Percentiles rank a stretch among this genome's conserved stretches.
These are phyloP conservation scores for Saxicola maurus DNA, from an alignment of 2,797 vertebrate species.

Conservation along the genomic window DNA sequence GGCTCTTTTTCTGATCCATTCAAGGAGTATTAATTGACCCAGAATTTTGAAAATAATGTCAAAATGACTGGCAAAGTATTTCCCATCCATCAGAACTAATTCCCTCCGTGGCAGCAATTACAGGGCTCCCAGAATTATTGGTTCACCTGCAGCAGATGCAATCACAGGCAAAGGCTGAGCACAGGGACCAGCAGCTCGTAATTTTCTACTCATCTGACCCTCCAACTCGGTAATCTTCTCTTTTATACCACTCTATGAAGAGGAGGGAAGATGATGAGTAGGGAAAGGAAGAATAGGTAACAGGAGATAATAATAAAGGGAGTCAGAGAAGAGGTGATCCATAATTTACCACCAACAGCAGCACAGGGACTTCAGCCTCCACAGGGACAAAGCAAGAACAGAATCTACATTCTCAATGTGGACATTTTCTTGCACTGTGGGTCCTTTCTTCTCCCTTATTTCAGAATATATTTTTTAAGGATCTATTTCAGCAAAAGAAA, in stretches of 20 bases:
- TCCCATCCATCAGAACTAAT: neutral
- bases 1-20: neutral
- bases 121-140: neutral
- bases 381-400: neutral
- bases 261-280: neutral
- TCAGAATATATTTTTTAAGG: neutral
- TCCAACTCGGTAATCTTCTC: slow-evolving; percentile 17
- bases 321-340: neutral
- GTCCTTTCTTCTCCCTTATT: neutral
- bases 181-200: fast-evolving
- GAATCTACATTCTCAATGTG: neutral
- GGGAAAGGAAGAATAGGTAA: neutral
- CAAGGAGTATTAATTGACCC: neutral
- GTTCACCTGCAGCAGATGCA: neutral
- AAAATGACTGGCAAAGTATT: neutral
- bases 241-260: neutral
- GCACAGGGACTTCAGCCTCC: neutral
- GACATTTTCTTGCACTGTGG: neutral
- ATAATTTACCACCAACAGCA: slow-evolving; percentile 8
- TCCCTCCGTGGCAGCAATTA: neutral
- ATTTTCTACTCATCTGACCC: slow-evolving; percentile 5
- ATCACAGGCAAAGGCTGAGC: neutral
- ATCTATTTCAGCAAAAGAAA: neutral
- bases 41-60: neutral
- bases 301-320: neutral